Evolutionary conservation across 2,113 vertebrate genomes (phyloP).

Genomic region (Solenodon paradoxus): DNA sequence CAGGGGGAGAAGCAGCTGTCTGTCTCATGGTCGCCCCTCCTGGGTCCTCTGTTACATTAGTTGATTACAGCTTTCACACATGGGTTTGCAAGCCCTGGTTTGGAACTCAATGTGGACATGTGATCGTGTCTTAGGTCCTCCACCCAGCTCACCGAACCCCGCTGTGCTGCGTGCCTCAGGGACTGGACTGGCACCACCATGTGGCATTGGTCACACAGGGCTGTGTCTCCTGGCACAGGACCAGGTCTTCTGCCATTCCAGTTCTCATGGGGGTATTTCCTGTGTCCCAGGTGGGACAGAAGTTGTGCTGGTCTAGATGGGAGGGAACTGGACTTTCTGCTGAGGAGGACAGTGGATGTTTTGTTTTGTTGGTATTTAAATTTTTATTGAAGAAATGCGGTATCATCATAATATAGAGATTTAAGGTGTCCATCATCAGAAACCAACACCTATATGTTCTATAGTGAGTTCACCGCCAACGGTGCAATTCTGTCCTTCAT

Average conservation of each 20-base stretch:
- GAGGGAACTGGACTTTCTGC: neutral
- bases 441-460: no score
- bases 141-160: neutral
- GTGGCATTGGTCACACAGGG: rapidly evolving
- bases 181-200: neutral
- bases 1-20: neutral
- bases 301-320: neutral
- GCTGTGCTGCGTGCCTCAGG: neutral
- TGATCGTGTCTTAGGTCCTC: neutral
- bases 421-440: no score
- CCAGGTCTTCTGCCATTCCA: neutral
- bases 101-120: no score
- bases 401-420: no score
- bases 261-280: neutral
- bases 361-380: no score
- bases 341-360: neutral
- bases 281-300: neutral
- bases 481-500: no score
- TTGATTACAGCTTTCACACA: neutral
- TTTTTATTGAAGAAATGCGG: no score
- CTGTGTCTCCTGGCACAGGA: neutral
- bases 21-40: neutral
- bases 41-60: neutral
- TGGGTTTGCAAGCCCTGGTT: neutral
- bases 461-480: no score